Evolutionary conservation across 2,797 vertebrate species (phyloP), one percentile per base, ranked within the genome.

Genomic region (Margarornis squamiger): DNA sequence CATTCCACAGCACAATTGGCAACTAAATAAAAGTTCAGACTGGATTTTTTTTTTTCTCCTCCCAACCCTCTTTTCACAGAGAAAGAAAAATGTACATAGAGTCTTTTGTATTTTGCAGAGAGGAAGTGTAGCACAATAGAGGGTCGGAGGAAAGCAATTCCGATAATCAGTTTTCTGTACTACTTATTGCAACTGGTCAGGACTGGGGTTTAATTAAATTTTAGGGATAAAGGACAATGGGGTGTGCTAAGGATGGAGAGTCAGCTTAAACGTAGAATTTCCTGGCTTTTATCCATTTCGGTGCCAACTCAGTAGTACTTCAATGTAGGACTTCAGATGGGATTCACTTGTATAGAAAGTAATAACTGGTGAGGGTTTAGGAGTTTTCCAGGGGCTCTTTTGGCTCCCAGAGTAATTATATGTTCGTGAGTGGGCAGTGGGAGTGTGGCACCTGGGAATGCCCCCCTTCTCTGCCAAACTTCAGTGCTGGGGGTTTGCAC

Each of bases 141-240:
- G 72, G 0, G 36, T 88, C 48, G 14, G 97, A 94, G 97, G 92
- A 91, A 96, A 97, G 96, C 98, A 98, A 99, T 98, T 97, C 98
- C 97, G 97, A 98, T 96, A 95, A 98, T 98, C 98, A 98, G 96
- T 97, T 97, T 97, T 97, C 96, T 97, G 91, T 97, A 95, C 94
- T 96, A 84, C 97, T 98, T 97, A 91, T 81, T 94, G 90, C 96
- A 95, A 91, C 97, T 97, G 94, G 88, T 96, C 95, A 95, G 95
- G 97, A 91, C 87, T 97, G 88, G 90, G 93, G 92, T 98, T 98
- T 98, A 98, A 98, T 98, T 98, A 98, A 98, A 97, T 98, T 97
- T 97, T 95, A 52, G 88, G 91, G 94, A 97, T 97, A 96, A 95
- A 97, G 97, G 92, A 98, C 97, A 97, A 97, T 97, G 86, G 96